Percentiles rank a stretch among this genome's conserved stretches.
These are phyloP conservation scores for Danionella dracula DNA, from an alignment of 2,797 vertebrate species.

Conservation along the genomic window DNA sequence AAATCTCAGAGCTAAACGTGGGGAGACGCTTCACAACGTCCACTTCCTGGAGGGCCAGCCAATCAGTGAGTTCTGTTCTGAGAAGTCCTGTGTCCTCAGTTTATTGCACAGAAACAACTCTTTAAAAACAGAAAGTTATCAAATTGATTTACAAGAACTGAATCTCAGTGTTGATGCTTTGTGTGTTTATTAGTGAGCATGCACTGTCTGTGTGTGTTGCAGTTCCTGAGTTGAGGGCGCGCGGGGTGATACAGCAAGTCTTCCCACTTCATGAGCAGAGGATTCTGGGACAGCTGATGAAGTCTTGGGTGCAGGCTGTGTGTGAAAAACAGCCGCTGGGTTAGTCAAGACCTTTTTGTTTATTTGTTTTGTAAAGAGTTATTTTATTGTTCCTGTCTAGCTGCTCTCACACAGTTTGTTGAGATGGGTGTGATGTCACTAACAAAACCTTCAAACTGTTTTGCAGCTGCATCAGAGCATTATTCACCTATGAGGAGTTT, in stretches of 20 bases:
- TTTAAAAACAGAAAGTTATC: too few relatives aligned
- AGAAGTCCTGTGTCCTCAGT: constrained; percentile 9
- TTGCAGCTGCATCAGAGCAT: too few relatives aligned
- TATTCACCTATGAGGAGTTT: too few relatives aligned
- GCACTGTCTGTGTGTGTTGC: constrained; percentile 29
- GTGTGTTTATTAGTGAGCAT: constrained; percentile 23
- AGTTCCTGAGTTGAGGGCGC: constrained; percentile 88
- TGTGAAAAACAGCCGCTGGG: constrained; percentile 92
- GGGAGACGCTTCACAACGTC: constrained; percentile 91
- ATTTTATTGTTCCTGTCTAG: too few relatives aligned
- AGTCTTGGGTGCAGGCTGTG: constrained; percentile 95
- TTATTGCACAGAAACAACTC: too few relatives aligned
- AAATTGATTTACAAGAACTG: too few relatives aligned
- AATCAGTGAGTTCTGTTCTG: constrained; percentile 78
- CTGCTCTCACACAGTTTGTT: too few relatives aligned
- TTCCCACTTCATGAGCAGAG: constrained; percentile 93
- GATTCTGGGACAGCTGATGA: constrained; percentile 91
- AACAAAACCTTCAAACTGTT: too few relatives aligned
- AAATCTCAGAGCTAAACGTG: constrained; percentile 91
- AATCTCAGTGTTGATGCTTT: constrained; percentile 2
- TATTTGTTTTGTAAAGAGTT: not conserved
- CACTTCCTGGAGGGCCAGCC: constrained; percentile 92
- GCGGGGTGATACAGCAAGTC: constrained; percentile 91
- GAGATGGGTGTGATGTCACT: too few relatives aligned
- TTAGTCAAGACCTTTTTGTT: constrained; percentile 50